These are phyloP conservation scores for Thalpophila matura DNA, from an alignment of 2,888 invertebrate species.

Conservation along the genomic window DNA sequence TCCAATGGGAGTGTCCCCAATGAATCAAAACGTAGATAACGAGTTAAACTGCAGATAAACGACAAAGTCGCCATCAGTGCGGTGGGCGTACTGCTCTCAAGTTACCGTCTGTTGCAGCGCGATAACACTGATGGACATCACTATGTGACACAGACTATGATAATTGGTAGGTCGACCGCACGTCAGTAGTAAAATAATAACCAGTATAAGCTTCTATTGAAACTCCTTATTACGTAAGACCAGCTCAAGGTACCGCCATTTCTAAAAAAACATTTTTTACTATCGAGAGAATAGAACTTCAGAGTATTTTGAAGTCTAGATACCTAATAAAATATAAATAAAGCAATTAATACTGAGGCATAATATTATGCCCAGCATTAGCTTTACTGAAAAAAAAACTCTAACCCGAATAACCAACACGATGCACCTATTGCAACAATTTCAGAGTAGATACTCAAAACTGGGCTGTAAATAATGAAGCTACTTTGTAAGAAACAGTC, in stretches of 20 bases:
- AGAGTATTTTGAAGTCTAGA: no score
- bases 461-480: not conserved
- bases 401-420: not conserved
- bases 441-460: not conserved
- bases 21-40: conserved; percentile 41
- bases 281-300: no score
- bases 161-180: conserved; percentile 1
- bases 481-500: conserved; percentile 9
- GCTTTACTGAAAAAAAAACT: not conserved
- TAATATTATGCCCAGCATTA: no score
- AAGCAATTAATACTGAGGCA: no score
- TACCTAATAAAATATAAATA: no score
- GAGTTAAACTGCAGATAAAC: conserved; percentile 10
- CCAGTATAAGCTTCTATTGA: not conserved
- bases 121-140: conserved; percentile 38
- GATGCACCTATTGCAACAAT: conserved; percentile 3
- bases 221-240: no score
- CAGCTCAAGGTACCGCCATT: no score
- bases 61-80: conserved; percentile 33
- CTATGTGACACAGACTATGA: not conserved
- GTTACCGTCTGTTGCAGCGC: conserved; percentile 50
- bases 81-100: conserved; percentile 57
- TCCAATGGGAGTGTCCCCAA: conserved; percentile 28
- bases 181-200: no score
- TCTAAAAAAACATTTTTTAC: no score